Conservation (phyloP, 2,113 vertebrate genomes). For the Passerina amoena region DNA sequence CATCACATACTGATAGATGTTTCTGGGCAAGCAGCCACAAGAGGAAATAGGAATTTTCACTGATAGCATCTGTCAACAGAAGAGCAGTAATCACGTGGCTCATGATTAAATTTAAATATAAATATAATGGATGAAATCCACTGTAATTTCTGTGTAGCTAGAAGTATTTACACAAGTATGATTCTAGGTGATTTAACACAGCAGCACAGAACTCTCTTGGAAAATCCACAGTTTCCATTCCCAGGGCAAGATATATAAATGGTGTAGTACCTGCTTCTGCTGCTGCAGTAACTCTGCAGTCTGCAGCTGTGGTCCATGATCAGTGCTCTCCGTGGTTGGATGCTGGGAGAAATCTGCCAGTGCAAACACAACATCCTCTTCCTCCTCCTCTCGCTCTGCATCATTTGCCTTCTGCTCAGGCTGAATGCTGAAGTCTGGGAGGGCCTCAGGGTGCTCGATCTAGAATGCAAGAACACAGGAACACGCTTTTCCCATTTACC, state of each 20-base stretch:
- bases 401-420: constrained; percentile 70
- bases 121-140: constrained; percentile 16
- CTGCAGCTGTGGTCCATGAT: constrained; percentile 70
- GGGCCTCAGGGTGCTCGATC: constrained; percentile 81
- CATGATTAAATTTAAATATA: constrained; percentile 48
- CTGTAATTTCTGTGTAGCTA: not conserved
- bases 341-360: constrained; percentile 70
- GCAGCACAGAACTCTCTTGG: not conserved
- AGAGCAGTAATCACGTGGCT: not conserved
- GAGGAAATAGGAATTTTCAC: constrained; percentile 52
- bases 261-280: constrained; percentile 84
- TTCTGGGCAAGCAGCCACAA: constrained; percentile 57
- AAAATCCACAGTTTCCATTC: not conserved
- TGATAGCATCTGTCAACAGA: constrained; percentile 28
- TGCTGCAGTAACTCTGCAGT: constrained; percentile 82
- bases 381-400: constrained; percentile 56
- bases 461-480: constrained; percentile 55
- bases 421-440: constrained; percentile 77
- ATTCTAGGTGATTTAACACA: not conserved
- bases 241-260: not conserved
- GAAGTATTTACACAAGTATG: not conserved
- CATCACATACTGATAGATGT: constrained; percentile 3
- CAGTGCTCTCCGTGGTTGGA: constrained; percentile 52
- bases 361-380: constrained; percentile 64
- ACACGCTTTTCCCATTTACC: not conserved